Conservation (phyloP, 1,140 invertebrate genomes). For the Pseudomyrmex flavicornis region DNA sequence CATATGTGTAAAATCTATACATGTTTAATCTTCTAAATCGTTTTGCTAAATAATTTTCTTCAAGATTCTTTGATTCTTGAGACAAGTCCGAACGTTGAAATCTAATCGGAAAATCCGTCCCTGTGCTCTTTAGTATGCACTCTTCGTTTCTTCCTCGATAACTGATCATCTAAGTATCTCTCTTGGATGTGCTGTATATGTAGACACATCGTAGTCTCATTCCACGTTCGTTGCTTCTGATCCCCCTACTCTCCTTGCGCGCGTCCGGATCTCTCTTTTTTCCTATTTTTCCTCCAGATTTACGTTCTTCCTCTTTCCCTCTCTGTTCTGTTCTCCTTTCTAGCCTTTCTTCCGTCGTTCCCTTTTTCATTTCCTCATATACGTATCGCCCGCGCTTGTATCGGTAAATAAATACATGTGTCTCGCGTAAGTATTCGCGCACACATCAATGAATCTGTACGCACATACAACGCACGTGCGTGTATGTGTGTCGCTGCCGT, state of each 20-base stretch:
- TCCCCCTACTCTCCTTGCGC: background rate
- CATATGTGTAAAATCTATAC: no score
- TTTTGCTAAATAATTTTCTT: no score
- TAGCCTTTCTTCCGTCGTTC: conserved; percentile 59
- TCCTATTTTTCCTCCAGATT: conserved; percentile 50
- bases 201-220: background rate
- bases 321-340: conserved; percentile 43
- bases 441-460: conserved; percentile 23
- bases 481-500: conserved; percentile 29
- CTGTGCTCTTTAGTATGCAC: background rate
- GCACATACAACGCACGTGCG: background rate
- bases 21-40: no score
- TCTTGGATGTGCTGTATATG: background rate
- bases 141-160: conserved; percentile 9
- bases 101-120: background rate
- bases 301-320: conserved; percentile 64
- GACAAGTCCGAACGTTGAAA: no score
- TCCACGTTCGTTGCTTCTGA: background rate
- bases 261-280: conserved; percentile 43
- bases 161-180: conserved; percentile 14
- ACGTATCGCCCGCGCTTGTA: background rate
- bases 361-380: conserved; percentile 31
- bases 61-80: no score
- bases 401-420: background rate
- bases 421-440: background rate